Base-by-base conservation (phyloP, 2,113 vertebrate genomes). In the Laticauda laticaudata region DNA sequence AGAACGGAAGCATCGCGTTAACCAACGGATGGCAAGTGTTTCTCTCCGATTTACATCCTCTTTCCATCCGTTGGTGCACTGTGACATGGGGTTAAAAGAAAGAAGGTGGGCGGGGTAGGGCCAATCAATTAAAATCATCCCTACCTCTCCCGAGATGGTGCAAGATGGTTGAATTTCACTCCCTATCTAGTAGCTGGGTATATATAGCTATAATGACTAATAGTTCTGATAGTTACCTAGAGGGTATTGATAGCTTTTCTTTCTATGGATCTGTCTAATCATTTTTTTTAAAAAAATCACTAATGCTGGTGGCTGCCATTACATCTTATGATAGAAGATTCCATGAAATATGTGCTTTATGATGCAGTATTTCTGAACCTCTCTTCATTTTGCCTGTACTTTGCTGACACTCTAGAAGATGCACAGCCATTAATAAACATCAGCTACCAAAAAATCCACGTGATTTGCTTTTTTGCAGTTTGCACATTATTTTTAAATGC, bases 361-460 rank as follows among this genome's bases (percentile, higher is more conserved):
- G 10, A 57, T 24, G 88, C 39, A 45, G 88, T 59, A 59, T 43
- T 89, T 43, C 23, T 43, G 88, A 89, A 59, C 1, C 54, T 56
- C n/a, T 55, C n/a, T 9, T 34, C 53, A 56, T 59, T 59, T 39
- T 57, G 4, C 21, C 23, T 10, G 24, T 0, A 0, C 48, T 81
- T 90, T 6, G 1, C 0, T 1, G 86, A 43, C 34, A 81, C 21
- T 64, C 15, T 1, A 0, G 9, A 3, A 2, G 11, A 1, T 5
- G 91, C 59, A 86, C 29, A 85, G 64, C 0, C 0, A 45, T 88
- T 90, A 87, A 93, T 85, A 93, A 95, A 87, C 2, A 86, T 18
- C 91, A 89, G 55, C 5, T 39, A 24, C 64, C 26, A 39, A n/a
- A 69, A n/a, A 20, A 89, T 45, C 75, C 88, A 61, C 53, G 86